A percentile compares a stretch with the other conserved stretches of the same genome.
Evolutionary conservation across 2,888 invertebrate species (phyloP).

Genomic region (Trichacis sp.): DNA sequence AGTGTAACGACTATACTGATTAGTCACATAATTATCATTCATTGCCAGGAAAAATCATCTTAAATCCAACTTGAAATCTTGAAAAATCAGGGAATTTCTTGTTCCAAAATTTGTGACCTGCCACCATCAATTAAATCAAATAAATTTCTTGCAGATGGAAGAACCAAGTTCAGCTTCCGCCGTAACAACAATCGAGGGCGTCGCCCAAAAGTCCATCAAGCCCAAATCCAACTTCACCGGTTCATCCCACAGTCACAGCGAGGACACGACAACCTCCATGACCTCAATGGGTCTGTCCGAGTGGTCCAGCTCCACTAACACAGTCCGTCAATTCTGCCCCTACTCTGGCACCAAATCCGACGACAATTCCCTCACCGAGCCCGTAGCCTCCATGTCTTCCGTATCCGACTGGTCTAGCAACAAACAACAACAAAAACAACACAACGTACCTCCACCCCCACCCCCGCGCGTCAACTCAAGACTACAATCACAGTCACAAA

Average conservation of each 20-base stretch:
- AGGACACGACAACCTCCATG: slow-evolving; percentile 80
- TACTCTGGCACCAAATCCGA: slow-evolving; percentile 83
- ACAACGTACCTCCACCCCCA: no score
- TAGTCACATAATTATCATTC: no score
- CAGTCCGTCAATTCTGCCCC: slow-evolving; percentile 78
- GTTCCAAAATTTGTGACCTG: no score
- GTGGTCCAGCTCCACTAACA: slow-evolving; percentile 89
- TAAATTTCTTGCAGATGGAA: slow-evolving; percentile 48
- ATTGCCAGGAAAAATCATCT: no score
- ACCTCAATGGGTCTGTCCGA: slow-evolving; percentile 89
- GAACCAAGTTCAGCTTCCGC: slow-evolving; percentile 71
- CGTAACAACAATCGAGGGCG: slow-evolving; percentile 84
- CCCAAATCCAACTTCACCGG: slow-evolving; percentile 84
- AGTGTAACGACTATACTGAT: no score
- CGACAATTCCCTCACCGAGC: slow-evolving; percentile 80
- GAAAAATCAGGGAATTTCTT: no score
- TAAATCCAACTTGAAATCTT: no score
- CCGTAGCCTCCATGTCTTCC: slow-evolving; percentile 84
- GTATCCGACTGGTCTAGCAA: slow-evolving; percentile 85
- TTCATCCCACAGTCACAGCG: slow-evolving; percentile 79
- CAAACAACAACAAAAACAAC: slow-evolving; percentile 46
- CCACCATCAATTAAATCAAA: no score
- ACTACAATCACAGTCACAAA: no score
- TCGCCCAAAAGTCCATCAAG: slow-evolving; percentile 83
- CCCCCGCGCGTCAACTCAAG: no score